phyloP scores from a whole-genome alignment of 2,888 invertebrate species.

The Eugnorisma glareosa region DNA sequence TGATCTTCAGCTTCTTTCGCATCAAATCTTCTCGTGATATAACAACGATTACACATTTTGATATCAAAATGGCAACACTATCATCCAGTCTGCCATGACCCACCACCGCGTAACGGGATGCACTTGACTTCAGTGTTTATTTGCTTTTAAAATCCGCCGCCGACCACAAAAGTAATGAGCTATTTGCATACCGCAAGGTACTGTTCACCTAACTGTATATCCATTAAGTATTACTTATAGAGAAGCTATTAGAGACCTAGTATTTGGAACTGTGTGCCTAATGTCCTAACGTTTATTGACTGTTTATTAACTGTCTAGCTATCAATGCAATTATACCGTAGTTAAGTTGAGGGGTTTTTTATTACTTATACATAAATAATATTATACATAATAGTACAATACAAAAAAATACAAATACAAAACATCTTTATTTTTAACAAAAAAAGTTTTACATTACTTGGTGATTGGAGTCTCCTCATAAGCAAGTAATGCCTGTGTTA shows the following conservation, averaged over 20 bases:
- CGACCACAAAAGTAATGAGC: constrained; percentile 66
- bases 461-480: too few species aligned
- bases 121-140: constrained; percentile 75
- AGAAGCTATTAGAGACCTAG: constrained; percentile 27
- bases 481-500: too few species aligned
- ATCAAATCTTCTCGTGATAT: neutral
- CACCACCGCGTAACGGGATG: constrained; percentile 77
- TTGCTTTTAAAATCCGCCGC: constrained; percentile 59
- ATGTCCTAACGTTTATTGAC: constrained; percentile 6
- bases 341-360: neutral
- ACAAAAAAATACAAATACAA: too few species aligned
- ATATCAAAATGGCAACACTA: constrained; percentile 44
- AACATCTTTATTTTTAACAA: too few species aligned
- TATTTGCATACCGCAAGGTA: constrained; percentile 50
- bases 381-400: too few species aligned
- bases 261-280: constrained; percentile 32
- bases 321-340: neutral
- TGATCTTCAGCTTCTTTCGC: neutral
- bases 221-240: constrained; percentile 47
- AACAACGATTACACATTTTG: constrained; percentile 6
- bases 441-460: too few species aligned
- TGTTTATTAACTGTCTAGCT: neutral
- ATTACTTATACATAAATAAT: too few species aligned
- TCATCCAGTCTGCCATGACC: constrained; percentile 71
- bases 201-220: constrained; percentile 57